Percentiles rank a stretch among this genome's conserved stretches.
phyloP scores from a whole-genome alignment of 2,113 vertebrate genomes.

The Xiphophorus hellerii region DNA sequence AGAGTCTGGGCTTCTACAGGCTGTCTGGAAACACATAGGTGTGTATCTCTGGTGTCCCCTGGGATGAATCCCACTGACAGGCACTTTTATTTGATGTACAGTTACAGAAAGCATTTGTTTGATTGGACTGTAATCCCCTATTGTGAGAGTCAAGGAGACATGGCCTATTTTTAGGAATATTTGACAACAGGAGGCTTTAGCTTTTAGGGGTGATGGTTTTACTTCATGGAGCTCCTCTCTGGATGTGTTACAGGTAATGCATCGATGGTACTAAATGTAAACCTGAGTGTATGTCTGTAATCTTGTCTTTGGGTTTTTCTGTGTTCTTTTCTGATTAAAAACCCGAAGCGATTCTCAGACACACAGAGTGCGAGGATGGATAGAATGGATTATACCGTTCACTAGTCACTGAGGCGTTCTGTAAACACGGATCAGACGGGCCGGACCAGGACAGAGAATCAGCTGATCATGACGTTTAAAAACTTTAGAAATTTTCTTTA shows the following conservation, averaged over 20 bases:
- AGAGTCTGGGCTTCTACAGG: not conserved
- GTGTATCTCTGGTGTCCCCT: constrained; percentile 14
- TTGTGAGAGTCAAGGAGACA: constrained; percentile 59
- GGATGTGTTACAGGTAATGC: not conserved
- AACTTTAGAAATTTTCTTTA: not conserved
- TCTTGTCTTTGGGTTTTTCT: not conserved
- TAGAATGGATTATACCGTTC: not conserved
- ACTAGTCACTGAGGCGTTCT: not conserved
- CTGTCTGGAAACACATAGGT: constrained; percentile 29
- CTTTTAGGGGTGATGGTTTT: constrained; percentile 20
- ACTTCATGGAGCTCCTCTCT: constrained; percentile 8
- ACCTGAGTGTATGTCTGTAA: not conserved
- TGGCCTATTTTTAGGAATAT: constrained; percentile 71
- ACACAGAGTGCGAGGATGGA: not conserved
- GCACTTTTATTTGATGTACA: constrained; percentile 68
- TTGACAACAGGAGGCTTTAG: constrained; percentile 58
- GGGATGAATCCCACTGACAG: constrained; percentile 34
- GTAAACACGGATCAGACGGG: not conserved
- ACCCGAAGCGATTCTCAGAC: not conserved
- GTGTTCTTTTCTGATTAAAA: not conserved
- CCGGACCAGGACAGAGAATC: not conserved
- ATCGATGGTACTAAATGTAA: not conserved
- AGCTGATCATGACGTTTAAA: not conserved
- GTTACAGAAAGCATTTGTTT: constrained; percentile 74
- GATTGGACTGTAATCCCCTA: constrained; percentile 79